Conservation (phyloP, 2,113 vertebrate species). For the Lontra canadensis region DNA sequence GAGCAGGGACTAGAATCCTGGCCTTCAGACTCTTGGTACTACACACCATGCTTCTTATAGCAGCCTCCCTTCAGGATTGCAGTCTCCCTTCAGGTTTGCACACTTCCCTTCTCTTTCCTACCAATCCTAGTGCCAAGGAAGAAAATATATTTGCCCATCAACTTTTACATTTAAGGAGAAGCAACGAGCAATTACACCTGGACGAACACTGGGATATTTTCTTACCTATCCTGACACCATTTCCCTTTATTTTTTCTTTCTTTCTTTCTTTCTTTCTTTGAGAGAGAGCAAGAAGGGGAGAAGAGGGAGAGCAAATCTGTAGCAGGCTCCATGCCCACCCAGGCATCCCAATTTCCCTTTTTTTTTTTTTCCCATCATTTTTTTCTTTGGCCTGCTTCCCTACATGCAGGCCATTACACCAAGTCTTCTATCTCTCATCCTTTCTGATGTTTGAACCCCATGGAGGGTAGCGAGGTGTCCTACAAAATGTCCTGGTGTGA, state of each 20-base stretch:
- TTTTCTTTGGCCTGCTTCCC: conserved; percentile 21
- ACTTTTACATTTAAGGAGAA: conserved; percentile 19
- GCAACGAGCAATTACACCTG: background rate
- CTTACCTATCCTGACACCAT: background rate
- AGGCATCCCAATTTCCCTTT: background rate
- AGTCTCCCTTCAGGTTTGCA: background rate
- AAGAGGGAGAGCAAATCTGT: background rate
- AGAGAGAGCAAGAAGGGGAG: background rate
- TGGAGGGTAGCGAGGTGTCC: conserved; percentile 11
- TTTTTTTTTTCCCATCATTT: background rate
- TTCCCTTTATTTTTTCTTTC: background rate
- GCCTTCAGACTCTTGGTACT: background rate
- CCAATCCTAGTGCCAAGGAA: background rate
- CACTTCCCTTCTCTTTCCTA: background rate
- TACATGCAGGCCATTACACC: conserved; percentile 25
- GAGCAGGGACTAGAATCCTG: background rate
- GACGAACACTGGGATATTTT: background rate
- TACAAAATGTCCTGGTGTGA: conserved; percentile 53
- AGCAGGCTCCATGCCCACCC: background rate
- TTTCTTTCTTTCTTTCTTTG: accelerated
- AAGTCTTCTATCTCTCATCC: conserved; percentile 43
- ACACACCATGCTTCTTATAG: background rate
- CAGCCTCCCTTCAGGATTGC: background rate
- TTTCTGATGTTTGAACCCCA: conserved; percentile 60
- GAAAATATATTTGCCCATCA: background rate